phyloP scores from a whole-genome alignment of 2,113 vertebrate genomes.

The Cichladusa arquata region DNA sequence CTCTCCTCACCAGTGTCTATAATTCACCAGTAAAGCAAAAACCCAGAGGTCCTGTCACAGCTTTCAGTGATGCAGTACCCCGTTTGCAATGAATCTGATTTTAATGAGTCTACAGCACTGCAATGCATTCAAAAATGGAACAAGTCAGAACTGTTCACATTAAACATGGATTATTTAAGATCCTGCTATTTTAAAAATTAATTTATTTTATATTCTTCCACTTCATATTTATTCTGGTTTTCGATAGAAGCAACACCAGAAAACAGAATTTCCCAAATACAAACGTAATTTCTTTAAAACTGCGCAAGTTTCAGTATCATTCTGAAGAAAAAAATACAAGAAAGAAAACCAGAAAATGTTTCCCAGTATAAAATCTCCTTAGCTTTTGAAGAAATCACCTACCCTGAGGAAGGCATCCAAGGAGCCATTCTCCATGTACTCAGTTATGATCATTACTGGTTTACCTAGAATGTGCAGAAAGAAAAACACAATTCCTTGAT shows the following conservation, averaged over 20 bases:
- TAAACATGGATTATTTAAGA: conserved; percentile 61
- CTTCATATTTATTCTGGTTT: not conserved
- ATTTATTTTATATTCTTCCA: not conserved
- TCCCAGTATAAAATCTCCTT: not conserved
- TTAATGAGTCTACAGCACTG: conserved; percentile 46
- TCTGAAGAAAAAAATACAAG: not conserved
- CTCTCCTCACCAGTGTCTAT: conserved; percentile 35
- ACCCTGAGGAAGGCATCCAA: conserved; percentile 98
- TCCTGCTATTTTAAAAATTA: not conserved
- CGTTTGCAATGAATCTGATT: conserved; percentile 42
- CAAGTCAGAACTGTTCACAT: conserved; percentile 39
- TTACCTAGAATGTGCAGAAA: conserved; percentile 86
- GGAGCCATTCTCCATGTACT: conserved; percentile 99
- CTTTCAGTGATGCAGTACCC: conserved; percentile 41
- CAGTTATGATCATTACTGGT: conserved; percentile 99
- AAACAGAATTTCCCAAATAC: not conserved
- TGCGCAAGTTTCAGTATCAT: not conserved
- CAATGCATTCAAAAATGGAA: not conserved
- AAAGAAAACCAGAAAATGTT: not conserved
- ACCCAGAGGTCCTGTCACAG: not conserved
- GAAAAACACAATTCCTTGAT: conserved; percentile 71
- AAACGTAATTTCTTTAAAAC: not conserved
- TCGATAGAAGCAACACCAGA: not conserved
- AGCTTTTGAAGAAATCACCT: conserved; percentile 72
- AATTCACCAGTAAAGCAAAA: conserved; percentile 46